These are phyloP conservation scores for Gymnogyps californianus DNA, from an alignment of 2,113 vertebrate species.

Conservation along the genomic window DNA sequence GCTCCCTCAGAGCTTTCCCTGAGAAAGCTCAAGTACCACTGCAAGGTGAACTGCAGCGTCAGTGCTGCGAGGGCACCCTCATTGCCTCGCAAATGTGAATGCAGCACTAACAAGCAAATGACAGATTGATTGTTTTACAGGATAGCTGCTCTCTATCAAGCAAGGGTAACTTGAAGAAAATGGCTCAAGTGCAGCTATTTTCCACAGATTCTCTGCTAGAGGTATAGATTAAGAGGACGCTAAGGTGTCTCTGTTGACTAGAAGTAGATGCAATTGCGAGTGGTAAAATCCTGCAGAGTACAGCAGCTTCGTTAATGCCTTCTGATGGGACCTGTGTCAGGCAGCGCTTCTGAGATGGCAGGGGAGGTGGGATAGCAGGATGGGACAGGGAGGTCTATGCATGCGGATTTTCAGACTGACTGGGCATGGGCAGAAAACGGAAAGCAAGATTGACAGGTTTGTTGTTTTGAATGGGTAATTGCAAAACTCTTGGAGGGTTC, in stretches of 20 bases:
- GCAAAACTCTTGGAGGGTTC: neutral
- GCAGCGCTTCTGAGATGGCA: neutral
- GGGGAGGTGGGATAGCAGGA: neutral
- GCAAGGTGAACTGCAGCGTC: neutral
- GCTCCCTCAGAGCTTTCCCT: neutral
- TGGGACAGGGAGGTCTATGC: neutral
- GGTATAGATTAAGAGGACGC: neutral
- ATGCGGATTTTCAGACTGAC: neutral
- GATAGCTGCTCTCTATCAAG: neutral
- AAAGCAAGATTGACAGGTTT: neutral
- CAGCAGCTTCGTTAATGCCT: neutral
- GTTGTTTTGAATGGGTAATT: neutral
- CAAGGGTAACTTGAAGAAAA: neutral
- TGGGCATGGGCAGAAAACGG: neutral
- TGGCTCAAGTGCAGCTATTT: neutral
- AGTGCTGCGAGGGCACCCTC: neutral
- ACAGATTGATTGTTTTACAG: neutral
- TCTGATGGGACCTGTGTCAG: neutral
- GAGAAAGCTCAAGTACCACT: neutral
- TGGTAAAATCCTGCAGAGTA: neutral
- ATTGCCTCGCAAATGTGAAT: neutral
- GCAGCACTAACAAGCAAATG: fast-evolving
- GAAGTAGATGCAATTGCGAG: neutral
- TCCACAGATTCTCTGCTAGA: neutral
- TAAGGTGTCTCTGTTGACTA: neutral